Evolutionary conservation across 2,797 vertebrate species (phyloP).

Genomic region (Acanthis flammea): DNA sequence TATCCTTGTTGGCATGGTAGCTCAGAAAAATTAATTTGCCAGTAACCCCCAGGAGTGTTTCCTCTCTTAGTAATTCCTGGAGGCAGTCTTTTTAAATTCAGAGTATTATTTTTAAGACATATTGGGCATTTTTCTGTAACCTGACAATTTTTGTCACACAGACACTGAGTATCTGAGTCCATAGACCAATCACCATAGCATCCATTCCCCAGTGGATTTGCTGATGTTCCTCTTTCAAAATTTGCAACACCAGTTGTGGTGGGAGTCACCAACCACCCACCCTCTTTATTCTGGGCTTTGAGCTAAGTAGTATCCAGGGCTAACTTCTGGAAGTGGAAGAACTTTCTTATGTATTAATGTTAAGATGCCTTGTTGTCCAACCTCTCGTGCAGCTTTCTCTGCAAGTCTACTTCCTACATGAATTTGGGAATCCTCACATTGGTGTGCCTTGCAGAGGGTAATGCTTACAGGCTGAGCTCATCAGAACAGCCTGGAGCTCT

Average conservation of each 20-base stretch:
- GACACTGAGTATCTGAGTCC: accelerated
- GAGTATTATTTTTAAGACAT: neutral
- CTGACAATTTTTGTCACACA: neutral
- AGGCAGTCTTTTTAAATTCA: neutral
- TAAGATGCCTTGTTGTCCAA: neutral
- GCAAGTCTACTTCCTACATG: neutral
- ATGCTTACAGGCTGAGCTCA: neutral
- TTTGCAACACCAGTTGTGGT: no score
- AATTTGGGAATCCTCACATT: neutral
- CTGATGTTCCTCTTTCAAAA: neutral
- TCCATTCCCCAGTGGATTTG: accelerated
- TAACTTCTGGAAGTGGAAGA: neutral
- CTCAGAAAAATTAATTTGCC: neutral
- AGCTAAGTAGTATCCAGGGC: neutral
- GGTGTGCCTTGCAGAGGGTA: neutral
- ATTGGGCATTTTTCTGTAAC: neutral
- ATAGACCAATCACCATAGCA: neutral
- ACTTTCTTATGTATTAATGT: neutral
- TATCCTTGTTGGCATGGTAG: neutral
- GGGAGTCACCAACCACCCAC: neutral
- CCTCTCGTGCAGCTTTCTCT: accelerated
- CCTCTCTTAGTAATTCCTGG: neutral
- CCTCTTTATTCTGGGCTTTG: neutral
- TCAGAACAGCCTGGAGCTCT: neutral
- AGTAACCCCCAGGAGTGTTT: neutral